These are phyloP conservation scores for Scolanthus callimorphus DNA, from an alignment of 92 coral and sea anemone genomes.

Conservation along the genomic window DNA sequence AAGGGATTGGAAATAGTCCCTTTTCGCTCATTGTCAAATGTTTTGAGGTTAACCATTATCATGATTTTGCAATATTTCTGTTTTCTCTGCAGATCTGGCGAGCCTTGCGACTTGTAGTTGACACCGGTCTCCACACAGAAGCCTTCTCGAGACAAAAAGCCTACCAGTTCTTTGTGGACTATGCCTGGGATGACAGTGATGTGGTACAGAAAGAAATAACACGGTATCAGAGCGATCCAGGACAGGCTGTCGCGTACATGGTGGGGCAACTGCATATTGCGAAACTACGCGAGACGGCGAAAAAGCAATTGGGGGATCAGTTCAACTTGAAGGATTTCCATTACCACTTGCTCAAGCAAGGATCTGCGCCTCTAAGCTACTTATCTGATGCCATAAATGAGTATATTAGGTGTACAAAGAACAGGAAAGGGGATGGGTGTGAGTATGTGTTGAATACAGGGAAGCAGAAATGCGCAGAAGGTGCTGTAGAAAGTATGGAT, in stretches of 20 bases:
- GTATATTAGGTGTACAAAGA: constrained; percentile 65
- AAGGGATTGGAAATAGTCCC: too few relatives aligned
- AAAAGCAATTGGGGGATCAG: constrained; percentile 40
- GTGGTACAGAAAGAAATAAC: constrained; percentile 78
- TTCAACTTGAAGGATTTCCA: constrained; percentile 89
- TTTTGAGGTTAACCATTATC: too few relatives aligned
- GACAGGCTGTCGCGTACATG: constrained; percentile 94
- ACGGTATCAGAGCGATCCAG: constrained; percentile 87
- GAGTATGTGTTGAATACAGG: constrained; percentile 31
- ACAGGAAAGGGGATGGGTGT: constrained; percentile 57
- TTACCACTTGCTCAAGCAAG: constrained; percentile 71
- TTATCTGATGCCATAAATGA: constrained; percentile 67
- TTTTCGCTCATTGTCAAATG: too few relatives aligned
- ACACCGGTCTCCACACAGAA: constrained; percentile 80
- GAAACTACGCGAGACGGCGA: constrained; percentile 63
- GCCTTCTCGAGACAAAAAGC: constrained; percentile 58
- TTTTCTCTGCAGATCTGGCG: constrained; percentile 77
- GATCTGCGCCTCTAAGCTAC: constrained; percentile 82
- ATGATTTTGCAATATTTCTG: too few relatives aligned
- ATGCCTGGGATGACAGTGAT: constrained; percentile 80
- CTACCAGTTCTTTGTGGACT: constrained; percentile 48
- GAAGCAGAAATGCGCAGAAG: too few relatives aligned
- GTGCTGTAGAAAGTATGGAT: too few relatives aligned
- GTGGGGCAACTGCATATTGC: constrained; percentile 76
- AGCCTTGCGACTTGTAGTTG: constrained; percentile 82